Base-by-base conservation (phyloP, 2,797 vertebrate genomes). In the Halcyon badia region DNA sequence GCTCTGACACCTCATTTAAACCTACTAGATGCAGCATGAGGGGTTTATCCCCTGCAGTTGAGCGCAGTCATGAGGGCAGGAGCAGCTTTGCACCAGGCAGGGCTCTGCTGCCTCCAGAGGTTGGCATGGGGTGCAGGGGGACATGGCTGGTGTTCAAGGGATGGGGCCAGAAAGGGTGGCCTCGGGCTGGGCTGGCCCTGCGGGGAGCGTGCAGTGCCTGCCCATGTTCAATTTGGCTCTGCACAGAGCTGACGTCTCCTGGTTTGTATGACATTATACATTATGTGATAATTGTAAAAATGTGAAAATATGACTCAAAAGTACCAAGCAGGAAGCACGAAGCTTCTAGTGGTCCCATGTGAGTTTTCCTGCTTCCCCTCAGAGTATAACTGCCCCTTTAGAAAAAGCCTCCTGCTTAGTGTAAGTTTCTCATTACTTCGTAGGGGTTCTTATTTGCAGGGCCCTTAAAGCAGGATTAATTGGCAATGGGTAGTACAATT, bases 201-300 rank as follows among this genome's bases (percentile, higher is more conserved):
- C 5, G 11, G 69, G 69, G 61, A 61, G 37, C 8, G 1, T 4
- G 70, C 52, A 51, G 83, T 37, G 77, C 76, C 87, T 94, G 93
- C 89, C 79, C 11, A 2, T 6, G 77, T 70, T 87, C 5, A 0
- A 21, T 41, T 70, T 94, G 89, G 69, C 90, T 94, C 51, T 28
- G 76, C 80, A 25, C 46, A 5, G 83, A 33, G 87, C 89, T 96
- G 87, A 90, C 17, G 9, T 75, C 90, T 77, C 91, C 92, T 73
- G 71, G 18, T 62, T 80, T 89, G 61, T 81, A 54, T 69, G 89
- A 60, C 72, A 60, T 88, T 92, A 37, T 90, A 61, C 57, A 68
- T 75, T 78, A 91, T 69, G 85, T 52, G 94, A 49, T 95, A 96
- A 96, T 96, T 93, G 83, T 22, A 90, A 95, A 85, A 97, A 89